Conservation (phyloP, 2,888 invertebrate species). For the Lithophane leautieri region DNA sequence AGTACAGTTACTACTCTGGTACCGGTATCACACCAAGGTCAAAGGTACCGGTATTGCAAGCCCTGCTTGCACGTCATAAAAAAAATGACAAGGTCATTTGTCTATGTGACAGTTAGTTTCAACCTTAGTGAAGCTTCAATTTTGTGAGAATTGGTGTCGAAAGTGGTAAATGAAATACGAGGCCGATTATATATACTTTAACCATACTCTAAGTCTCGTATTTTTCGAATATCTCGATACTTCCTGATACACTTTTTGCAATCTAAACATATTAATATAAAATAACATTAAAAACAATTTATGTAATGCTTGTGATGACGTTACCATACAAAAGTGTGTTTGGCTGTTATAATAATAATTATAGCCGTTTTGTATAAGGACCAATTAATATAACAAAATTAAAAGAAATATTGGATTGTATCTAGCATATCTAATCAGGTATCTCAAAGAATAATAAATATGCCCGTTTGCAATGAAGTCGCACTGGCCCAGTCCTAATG, state of each 20-base stretch:
- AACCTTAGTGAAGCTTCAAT: neutral
- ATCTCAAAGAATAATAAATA: neutral
- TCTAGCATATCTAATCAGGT: constrained; percentile 40
- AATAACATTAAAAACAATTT: neutral
- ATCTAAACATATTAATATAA: neutral
- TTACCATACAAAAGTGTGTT: neutral
- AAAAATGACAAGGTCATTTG: no score
- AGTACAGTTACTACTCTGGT: no score
- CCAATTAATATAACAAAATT: neutral
- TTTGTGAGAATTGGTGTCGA: neutral
- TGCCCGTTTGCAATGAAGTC: constrained; percentile 8
- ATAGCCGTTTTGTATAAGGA: neutral
- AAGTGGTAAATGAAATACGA: neutral
- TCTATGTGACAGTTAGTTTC: no score
- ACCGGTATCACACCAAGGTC: no score
- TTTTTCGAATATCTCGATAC: neutral
- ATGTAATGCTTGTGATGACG: constrained; percentile 3
- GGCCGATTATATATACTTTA: neutral
- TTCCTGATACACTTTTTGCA: neutral
- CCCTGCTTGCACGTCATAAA: no score
- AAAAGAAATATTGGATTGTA: constrained; percentile 15
- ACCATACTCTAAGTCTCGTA: no score
- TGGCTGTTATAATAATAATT: neutral
- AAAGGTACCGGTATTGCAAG: no score
- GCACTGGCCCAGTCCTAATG: neutral